These are phyloP conservation scores for Bos taurus DNA, from an alignment of 2,113 vertebrate genomes.

Conservation along the genomic window DNA sequence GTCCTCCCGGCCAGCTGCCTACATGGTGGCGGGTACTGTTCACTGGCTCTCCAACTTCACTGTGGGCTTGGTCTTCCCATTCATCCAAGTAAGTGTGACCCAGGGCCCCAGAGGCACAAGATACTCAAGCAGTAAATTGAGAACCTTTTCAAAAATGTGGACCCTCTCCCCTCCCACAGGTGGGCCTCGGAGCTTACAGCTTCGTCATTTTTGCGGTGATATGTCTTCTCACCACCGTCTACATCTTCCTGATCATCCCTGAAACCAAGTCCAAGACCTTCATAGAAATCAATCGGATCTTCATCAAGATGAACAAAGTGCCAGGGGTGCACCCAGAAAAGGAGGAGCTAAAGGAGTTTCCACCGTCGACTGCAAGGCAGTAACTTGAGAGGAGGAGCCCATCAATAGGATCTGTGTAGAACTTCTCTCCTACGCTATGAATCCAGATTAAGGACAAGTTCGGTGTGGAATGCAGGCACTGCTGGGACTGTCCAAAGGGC, in stretches of 20 bases:
- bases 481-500: background rate
- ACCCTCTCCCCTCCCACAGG: slow-evolving; percentile 69
- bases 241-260: slow-evolving; percentile 88
- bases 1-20: slow-evolving; percentile 90
- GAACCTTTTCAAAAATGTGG: background rate
- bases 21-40: slow-evolving; percentile 92
- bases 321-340: slow-evolving; percentile 18
- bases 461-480: fast-evolving
- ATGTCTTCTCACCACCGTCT: slow-evolving; percentile 86
- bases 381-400: background rate
- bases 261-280: slow-evolving; percentile 95
- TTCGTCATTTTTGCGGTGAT: slow-evolving; percentile 90
- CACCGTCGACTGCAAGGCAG: fast-evolving
- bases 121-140: fast-evolving
- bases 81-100: slow-evolving; percentile 86
- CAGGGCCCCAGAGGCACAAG: fast-evolving
- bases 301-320: slow-evolving; percentile 88
- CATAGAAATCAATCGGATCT: slow-evolving; percentile 90
- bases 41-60: slow-evolving; percentile 96
- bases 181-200: slow-evolving; percentile 86
- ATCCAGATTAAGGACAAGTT: background rate
- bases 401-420: background rate
- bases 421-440: background rate
- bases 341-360: slow-evolving; percentile 59
- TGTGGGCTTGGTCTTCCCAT: slow-evolving; percentile 92